phyloP scores from a whole-genome alignment of 2,888 invertebrate genomes.

The Chymomyza caudatula region DNA sequence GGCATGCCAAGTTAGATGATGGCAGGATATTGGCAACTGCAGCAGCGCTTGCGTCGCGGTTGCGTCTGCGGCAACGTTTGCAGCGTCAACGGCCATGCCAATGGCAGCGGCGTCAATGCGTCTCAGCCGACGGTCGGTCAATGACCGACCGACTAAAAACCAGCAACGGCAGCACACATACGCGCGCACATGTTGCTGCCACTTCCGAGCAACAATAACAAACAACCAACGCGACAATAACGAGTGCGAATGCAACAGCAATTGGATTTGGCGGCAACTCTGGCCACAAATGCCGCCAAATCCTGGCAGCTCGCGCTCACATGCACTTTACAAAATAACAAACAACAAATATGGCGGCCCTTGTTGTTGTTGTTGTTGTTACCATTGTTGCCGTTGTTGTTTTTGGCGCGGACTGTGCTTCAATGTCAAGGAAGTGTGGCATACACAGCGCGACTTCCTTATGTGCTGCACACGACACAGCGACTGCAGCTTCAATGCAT shows the following conservation, averaged over 20 bases:
- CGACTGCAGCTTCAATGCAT: slow-evolving; percentile 22
- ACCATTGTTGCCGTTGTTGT: slow-evolving; percentile 12
- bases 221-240: too few species aligned
- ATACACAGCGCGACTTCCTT: slow-evolving; percentile 53
- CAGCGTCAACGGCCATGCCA: slow-evolving; percentile 50
- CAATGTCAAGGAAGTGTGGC: slow-evolving; percentile 68
- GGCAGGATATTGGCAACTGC: slow-evolving; percentile 11
- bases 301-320: too few species aligned
- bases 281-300: slow-evolving; percentile 30
- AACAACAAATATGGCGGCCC: background rate
- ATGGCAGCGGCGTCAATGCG: slow-evolving; percentile 69
- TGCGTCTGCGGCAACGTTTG: slow-evolving; percentile 18
- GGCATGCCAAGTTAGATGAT: slow-evolving; percentile 26
- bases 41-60: background rate
- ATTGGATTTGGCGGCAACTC: slow-evolving; percentile 44
- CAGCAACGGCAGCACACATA: slow-evolving; percentile 30
- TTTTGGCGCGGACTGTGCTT: slow-evolving; percentile 43
- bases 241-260: slow-evolving; percentile 31
- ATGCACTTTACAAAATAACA: background rate
- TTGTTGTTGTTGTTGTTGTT: background rate
- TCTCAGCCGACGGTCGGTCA: slow-evolving; percentile 72
- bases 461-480: slow-evolving; percentile 46
- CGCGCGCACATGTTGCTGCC: slow-evolving; percentile 28
- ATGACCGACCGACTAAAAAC: slow-evolving; percentile 76
- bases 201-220: slow-evolving; percentile 47